phyloP scores from a whole-genome alignment of 1,140 invertebrate species.

The Platorchestia sp. region DNA sequence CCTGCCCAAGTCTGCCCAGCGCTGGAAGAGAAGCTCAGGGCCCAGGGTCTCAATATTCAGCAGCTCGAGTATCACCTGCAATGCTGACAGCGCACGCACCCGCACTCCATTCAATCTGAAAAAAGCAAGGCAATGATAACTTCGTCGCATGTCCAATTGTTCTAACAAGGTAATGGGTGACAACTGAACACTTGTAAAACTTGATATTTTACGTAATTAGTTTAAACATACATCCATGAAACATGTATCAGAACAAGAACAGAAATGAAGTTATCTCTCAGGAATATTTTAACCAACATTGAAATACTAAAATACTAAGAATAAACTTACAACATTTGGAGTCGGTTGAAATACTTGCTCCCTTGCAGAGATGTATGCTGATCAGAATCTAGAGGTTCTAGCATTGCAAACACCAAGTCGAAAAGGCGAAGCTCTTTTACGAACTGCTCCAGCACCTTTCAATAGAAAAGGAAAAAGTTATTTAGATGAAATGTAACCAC shows the following conservation, averaged over 20 bases:
- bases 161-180: neutral
- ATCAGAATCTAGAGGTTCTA: neutral
- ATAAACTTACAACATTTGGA: conserved; percentile 17
- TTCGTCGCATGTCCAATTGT: neutral
- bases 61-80: conserved; percentile 3
- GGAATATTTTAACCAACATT: neutral
- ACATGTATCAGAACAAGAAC: neutral
- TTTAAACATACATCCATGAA: neutral
- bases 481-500: neutral
- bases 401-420: neutral
- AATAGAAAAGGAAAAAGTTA: neutral
- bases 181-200: neutral
- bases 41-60: neutral
- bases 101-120: neutral
- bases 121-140: too few species aligned
- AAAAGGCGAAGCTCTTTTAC: neutral
- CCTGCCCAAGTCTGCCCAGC: conserved; percentile 15
- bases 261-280: neutral
- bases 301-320: neutral
- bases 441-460: neutral
- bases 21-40: neutral
- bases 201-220: neutral
- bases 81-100: neutral
- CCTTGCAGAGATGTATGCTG: neutral
- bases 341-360: conserved; percentile 2